phyloP scores from a whole-genome alignment of 1,140 invertebrate species.

The Chionoecetes opilio region DNA sequence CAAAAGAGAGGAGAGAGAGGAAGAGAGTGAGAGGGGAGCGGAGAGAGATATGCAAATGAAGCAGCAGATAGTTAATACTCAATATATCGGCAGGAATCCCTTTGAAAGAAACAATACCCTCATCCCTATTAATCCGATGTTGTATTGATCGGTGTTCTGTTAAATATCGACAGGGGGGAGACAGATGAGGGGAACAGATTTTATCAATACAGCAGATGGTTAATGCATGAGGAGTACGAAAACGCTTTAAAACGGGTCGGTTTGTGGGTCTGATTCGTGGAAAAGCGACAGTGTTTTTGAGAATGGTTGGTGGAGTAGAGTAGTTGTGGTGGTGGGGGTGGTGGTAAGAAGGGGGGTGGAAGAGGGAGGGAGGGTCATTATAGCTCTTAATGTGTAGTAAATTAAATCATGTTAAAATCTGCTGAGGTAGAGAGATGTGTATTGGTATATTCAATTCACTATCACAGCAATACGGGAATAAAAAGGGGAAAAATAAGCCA shows the following conservation, averaged over 20 bases:
- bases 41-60: constrained; percentile 42
- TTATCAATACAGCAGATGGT: too few species aligned
- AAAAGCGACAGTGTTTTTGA: too few species aligned
- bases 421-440: neutral
- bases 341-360: neutral
- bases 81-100: constrained; percentile 8
- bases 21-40: neutral
- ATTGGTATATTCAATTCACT: neutral
- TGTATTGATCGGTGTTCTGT: neutral
- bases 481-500: neutral
- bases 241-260: too few species aligned
- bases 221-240: too few species aligned
- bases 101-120: neutral
- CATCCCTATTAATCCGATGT: neutral
- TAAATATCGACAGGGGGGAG: neutral
- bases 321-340: neutral
- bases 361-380: neutral
- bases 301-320: too few species aligned
- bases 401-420: neutral
- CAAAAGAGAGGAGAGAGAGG: constrained; percentile 4
- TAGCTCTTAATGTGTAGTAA: neutral
- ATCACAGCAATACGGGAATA: neutral
- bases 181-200: too few species aligned
- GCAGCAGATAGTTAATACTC: neutral
- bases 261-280: too few species aligned